phyloP scores from a whole-genome alignment of 2,113 vertebrate genomes.

The Leuciscus idus region DNA sequence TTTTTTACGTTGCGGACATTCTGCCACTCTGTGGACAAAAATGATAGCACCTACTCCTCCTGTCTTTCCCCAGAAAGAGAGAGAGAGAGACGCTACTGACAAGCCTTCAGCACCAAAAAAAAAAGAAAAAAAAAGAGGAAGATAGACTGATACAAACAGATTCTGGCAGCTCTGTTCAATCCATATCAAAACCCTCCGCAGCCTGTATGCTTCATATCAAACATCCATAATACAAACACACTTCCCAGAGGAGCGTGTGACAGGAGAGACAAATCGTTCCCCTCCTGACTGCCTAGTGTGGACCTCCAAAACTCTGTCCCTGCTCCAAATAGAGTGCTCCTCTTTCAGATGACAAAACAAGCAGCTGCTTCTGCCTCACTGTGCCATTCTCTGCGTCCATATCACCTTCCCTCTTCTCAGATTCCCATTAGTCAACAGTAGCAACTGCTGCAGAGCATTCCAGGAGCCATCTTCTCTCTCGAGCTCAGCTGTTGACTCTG shows the following conservation, averaged over 20 bases:
- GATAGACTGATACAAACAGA: slow-evolving; percentile 31
- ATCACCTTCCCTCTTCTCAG: slow-evolving; percentile 98
- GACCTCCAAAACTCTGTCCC: slow-evolving; percentile 49
- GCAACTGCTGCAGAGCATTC: slow-evolving; percentile 95
- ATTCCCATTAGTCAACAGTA: slow-evolving; percentile 99
- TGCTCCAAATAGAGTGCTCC: slow-evolving; percentile 65
- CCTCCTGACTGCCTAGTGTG: slow-evolving; percentile 14
- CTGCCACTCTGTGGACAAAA: slow-evolving; percentile 90
- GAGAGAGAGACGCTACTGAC: slow-evolving; percentile 13
- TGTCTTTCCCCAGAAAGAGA: slow-evolving; percentile 17
- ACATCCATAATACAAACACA: slow-evolving; percentile 26
- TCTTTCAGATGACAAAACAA: slow-evolving; percentile 86
- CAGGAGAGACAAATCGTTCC: slow-evolving; percentile 31
- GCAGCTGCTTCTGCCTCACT: slow-evolving; percentile 95
- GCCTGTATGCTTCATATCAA: slow-evolving; percentile 17
- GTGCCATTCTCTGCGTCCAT: slow-evolving; percentile 95
- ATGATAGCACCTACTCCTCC: slow-evolving; percentile 78
- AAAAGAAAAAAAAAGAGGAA: not conserved
- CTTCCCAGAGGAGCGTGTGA: slow-evolving; percentile 5
- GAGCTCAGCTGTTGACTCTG: slow-evolving; percentile 93
- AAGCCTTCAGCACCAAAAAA: slow-evolving; percentile 35
- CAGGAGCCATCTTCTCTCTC: slow-evolving; percentile 89
- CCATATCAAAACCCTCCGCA: slow-evolving; percentile 5
- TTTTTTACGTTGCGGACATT: slow-evolving; percentile 80
- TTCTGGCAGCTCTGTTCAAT: slow-evolving; percentile 11